Evolutionary conservation across 2,113 vertebrate species (phyloP).

Genomic region (Oryzias javanicus): DNA sequence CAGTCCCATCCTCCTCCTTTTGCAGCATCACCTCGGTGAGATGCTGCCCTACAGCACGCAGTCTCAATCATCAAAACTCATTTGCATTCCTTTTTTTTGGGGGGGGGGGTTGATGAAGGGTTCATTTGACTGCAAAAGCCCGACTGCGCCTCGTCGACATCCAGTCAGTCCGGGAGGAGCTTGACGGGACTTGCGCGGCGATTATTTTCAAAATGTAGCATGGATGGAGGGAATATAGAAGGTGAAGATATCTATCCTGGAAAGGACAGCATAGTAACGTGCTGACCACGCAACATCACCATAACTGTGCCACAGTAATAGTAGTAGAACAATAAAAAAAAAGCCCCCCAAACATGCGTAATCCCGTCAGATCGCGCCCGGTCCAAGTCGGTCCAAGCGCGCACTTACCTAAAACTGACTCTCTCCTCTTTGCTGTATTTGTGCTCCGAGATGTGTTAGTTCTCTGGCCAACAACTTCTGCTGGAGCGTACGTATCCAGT

Average conservation of each 20-base stretch:
- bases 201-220: conserved; percentile 19
- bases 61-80: conserved; percentile 25
- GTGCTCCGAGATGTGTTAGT: conserved; percentile 74
- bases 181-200: conserved; percentile 15
- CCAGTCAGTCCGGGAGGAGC: conserved; percentile 27
- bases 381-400: conserved; percentile 15
- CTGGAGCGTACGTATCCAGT: conserved; percentile 78
- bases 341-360: neutral
- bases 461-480: conserved; percentile 79
- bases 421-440: conserved; percentile 70
- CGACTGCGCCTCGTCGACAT: conserved; percentile 33
- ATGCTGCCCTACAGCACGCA: conserved; percentile 28
- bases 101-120: conserved; percentile 4
- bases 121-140: conserved; percentile 10
- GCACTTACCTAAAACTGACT: conserved; percentile 80
- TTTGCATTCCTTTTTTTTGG: conserved; percentile 12
- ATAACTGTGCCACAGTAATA: conserved; percentile 55
- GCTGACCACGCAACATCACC: conserved; percentile 72
- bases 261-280: conserved; percentile 59
- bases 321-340: neutral
- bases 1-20: conserved; percentile 35
- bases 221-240: conserved; percentile 15
- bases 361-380: conserved; percentile 14
- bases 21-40: conserved; percentile 48
- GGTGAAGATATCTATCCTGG: conserved; percentile 35